These are phyloP conservation scores for Drosophila malerkotliana DNA, from an alignment of 1,140 invertebrate genomes.

Conservation along the genomic window DNA sequence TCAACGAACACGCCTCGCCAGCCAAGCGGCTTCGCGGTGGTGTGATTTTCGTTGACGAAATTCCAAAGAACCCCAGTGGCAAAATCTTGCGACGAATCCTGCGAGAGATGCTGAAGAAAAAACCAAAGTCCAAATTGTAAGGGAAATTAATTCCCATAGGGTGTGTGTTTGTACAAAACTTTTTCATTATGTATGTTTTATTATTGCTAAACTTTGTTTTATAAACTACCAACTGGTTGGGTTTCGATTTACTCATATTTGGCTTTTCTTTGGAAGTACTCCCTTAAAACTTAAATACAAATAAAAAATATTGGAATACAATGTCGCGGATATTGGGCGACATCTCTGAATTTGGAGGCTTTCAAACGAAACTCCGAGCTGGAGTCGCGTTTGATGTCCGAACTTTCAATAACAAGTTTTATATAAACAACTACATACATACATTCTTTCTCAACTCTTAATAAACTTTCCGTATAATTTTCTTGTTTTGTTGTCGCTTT, in stretches of 20 bases:
- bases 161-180: slow-evolving; percentile 51
- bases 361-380: slow-evolving; percentile 21
- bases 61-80: slow-evolving; percentile 88
- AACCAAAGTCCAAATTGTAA: slow-evolving; percentile 81
- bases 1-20: slow-evolving; percentile 85
- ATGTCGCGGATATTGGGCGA: slow-evolving; percentile 12
- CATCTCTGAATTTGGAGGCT: slow-evolving; percentile 8
- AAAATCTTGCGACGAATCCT: slow-evolving; percentile 88
- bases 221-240: slow-evolving; percentile 77
- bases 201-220: slow-evolving; percentile 76
- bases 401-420: slow-evolving; percentile 76
- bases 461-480: slow-evolving; percentile 69
- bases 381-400: slow-evolving; percentile 46
- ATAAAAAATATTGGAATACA: slow-evolving; percentile 65
- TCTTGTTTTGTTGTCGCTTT: slow-evolving; percentile 53
- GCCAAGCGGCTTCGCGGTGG: slow-evolving; percentile 87
- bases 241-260: slow-evolving; percentile 62
- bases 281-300: slow-evolving; percentile 77
- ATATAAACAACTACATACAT: slow-evolving; percentile 54
- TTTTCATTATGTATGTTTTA: slow-evolving; percentile 68
- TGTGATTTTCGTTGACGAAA: slow-evolving; percentile 87
- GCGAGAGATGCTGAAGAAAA: slow-evolving; percentile 81
- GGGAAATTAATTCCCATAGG: neutral
- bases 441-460: slow-evolving; percentile 58
- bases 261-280: slow-evolving; percentile 67